phyloP scores from a whole-genome alignment of 2,888 invertebrate genomes.

The Thera obeliscata region DNA sequence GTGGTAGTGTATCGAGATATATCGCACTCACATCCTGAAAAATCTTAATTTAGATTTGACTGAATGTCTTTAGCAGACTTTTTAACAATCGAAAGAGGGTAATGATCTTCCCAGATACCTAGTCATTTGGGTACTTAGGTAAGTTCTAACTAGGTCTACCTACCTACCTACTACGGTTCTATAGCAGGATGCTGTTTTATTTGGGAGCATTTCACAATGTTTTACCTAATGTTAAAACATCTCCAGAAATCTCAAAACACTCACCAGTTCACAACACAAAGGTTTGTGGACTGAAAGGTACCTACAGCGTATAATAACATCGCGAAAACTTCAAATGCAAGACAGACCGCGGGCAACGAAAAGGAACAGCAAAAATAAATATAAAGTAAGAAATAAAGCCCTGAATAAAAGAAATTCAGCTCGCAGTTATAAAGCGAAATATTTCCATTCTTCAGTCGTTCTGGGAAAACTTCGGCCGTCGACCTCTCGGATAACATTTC shows the following conservation, averaged over 20 bases:
- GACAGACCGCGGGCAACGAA: slow-evolving; percentile 17
- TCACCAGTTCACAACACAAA: neutral
- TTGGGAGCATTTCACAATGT: neutral
- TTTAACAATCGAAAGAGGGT: slow-evolving; percentile 1
- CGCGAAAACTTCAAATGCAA: slow-evolving; percentile 12
- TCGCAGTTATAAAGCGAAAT: slow-evolving; percentile 23
- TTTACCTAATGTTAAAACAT: neutral
- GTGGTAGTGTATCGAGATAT: neutral
- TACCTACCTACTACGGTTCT: too few relatives aligned
- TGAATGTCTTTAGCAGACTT: slow-evolving; percentile 37
- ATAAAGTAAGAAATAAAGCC: slow-evolving; percentile 25
- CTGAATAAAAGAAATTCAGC: slow-evolving; percentile 26
- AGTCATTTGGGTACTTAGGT: neutral
- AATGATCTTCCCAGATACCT: slow-evolving; percentile 6
- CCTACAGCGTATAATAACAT: slow-evolving; percentile 5
- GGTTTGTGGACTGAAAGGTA: neutral
- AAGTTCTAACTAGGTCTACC: too few relatives aligned
- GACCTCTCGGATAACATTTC: slow-evolving; percentile 20
- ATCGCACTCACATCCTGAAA: slow-evolving; percentile 22
- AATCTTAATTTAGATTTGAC: slow-evolving; percentile 22
- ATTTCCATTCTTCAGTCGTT: slow-evolving; percentile 29
- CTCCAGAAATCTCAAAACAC: neutral
- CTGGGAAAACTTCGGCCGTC: slow-evolving; percentile 21
- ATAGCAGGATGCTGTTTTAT: neutral
- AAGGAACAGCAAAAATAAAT: slow-evolving; percentile 2